Percentiles rank a stretch among this genome's conserved stretches.
Evolutionary conservation across 2,797 vertebrate genomes (phyloP).

Genomic region (Pempheris klunzingeri): DNA sequence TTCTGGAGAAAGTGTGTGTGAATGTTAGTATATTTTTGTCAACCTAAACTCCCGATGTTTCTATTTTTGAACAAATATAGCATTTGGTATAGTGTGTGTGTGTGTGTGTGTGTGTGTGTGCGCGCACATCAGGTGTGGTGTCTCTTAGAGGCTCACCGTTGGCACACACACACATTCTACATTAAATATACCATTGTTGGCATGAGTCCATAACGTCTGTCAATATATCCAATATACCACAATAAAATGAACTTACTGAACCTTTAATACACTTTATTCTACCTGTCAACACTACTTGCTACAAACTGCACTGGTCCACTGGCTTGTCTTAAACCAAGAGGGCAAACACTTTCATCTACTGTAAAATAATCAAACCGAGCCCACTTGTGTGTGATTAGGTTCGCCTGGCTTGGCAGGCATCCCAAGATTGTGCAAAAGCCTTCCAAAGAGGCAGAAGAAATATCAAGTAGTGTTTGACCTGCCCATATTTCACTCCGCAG

Average conservation of each 20-base stretch:
- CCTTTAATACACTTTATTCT: conserved; percentile 59
- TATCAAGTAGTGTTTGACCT: conserved; percentile 43
- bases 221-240: conserved; percentile 45
- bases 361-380: conserved; percentile 60
- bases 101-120: conserved; percentile 7
- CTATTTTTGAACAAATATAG: conserved; percentile 1
- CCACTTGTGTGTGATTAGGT: conserved; percentile 64
- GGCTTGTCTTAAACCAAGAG: conserved; percentile 26
- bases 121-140: neutral
- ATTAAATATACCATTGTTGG: conserved; percentile 30
- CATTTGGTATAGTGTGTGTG: conserved; percentile 13
- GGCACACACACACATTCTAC: conserved; percentile 25
- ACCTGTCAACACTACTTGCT: conserved; percentile 47
- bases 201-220: conserved; percentile 40
- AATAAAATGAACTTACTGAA: conserved; percentile 62
- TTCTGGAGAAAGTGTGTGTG: neutral
- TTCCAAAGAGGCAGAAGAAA: conserved; percentile 41
- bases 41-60: conserved; percentile 46
- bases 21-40: conserved; percentile 2
- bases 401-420: conserved; percentile 62
- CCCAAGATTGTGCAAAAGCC: conserved; percentile 42
- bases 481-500: conserved; percentile 39
- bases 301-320: conserved; percentile 28
- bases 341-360: conserved; percentile 55
- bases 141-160: conserved; percentile 11